phyloP scores from a whole-genome alignment of 1,140 invertebrate genomes.

The Mercenaria mercenaria region DNA sequence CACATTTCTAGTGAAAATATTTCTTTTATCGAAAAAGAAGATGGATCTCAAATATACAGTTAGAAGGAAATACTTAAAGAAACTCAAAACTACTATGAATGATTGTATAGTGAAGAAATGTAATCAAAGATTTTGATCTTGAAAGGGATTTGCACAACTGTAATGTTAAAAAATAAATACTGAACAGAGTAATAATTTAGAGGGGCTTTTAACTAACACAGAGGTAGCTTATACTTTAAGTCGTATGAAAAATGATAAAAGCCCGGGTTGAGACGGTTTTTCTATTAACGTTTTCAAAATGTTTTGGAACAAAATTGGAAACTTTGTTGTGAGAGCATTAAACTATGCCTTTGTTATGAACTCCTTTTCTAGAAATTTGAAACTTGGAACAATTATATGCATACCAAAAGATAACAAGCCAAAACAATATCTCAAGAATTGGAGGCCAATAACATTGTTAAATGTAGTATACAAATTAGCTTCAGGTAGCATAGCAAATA shows the following conservation, averaged over 20 bases:
- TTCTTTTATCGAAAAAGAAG: neutral
- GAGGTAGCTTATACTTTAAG: neutral
- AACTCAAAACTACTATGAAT: slow-evolving; percentile 3
- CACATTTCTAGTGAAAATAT: slow-evolving; percentile 24
- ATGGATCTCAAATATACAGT: neutral
- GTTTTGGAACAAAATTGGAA: slow-evolving; percentile 38
- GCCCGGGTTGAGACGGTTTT: slow-evolving; percentile 7
- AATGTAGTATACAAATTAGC: slow-evolving; percentile 38
- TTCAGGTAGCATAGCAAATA: slow-evolving; percentile 20
- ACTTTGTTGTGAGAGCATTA: slow-evolving; percentile 27
- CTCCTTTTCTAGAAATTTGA: neutral
- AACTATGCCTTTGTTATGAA: neutral
- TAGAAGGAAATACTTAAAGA: slow-evolving; percentile 20
- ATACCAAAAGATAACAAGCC: slow-evolving; percentile 8
- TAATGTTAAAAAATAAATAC: neutral
- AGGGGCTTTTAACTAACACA: neutral
- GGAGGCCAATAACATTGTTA: slow-evolving; percentile 11
- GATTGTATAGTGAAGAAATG: neutral
- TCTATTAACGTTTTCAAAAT: slow-evolving; percentile 3
- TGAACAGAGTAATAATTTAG: neutral
- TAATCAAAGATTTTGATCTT: neutral
- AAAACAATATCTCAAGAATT: slow-evolving; percentile 5
- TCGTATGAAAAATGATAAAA: slow-evolving; percentile 43
- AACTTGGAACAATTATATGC: slow-evolving; percentile 1
- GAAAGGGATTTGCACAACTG: neutral